Conservation (phyloP, 2,888 invertebrate species). For the Cremastinae sp. region DNA sequence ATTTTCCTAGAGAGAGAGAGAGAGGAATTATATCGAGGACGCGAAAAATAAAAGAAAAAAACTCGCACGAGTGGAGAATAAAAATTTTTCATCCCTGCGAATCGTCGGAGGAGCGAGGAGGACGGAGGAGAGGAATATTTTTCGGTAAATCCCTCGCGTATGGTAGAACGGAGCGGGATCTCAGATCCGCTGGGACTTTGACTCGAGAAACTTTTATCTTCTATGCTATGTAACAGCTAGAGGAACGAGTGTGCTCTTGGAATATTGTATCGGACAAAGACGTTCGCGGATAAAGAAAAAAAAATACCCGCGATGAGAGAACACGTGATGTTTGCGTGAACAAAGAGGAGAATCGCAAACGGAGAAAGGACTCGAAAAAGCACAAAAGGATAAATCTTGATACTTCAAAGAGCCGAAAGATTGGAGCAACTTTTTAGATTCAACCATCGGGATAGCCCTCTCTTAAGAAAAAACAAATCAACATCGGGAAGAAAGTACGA, state of each 20-base stretch:
- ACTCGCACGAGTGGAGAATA: not conserved
- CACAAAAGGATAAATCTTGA: not conserved
- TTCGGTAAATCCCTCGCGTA: constrained; percentile 42
- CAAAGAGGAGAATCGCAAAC: not conserved
- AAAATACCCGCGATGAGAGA: not conserved
- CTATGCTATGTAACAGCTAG: not conserved
- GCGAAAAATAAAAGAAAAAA: not conserved
- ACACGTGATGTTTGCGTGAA: constrained; percentile 1
- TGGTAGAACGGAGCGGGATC: constrained; percentile 25
- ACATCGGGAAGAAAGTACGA: not conserved
- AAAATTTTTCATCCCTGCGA: constrained; percentile 31
- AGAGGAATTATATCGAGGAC: not conserved
- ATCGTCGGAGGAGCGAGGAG: constrained; percentile 15
- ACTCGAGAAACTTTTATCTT: constrained; percentile 36
- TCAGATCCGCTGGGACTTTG: constrained; percentile 24
- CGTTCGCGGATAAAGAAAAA: not conserved
- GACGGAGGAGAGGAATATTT: constrained; percentile 11
- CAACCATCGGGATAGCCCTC: too few species aligned
- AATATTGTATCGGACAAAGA: constrained; percentile 35
- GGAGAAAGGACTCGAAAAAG: not conserved
- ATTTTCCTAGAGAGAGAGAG: not conserved
- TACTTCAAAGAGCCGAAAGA: not conserved
- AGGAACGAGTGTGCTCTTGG: constrained; percentile 34
- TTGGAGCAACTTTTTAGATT: not conserved
- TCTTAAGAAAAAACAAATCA: not conserved